Evolutionary conservation across 2,797 vertebrate genomes (phyloP), one percentile per base, ranked within the genome.

Genomic region (Rallus crepitans): DNA sequence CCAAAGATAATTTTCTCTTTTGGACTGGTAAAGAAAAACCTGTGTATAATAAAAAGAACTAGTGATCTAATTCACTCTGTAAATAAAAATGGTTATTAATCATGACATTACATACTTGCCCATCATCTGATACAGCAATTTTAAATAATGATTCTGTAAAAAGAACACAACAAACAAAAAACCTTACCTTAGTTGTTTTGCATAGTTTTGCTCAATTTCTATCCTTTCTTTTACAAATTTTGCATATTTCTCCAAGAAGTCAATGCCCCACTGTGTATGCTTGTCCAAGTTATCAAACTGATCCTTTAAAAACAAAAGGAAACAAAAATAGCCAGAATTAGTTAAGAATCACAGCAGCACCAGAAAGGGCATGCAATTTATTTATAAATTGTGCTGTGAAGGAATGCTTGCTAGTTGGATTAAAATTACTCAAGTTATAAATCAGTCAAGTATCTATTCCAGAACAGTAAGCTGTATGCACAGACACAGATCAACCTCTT

Each of bases 221-320:
- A 99, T 98, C 95, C 99, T 98, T 97, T 99, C 99, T 98, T 99
- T 99, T 66, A 99, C 99, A 97, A 99, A 99, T 97, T 99, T 99
- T 96, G 99, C 98, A 6, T 99, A 99, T 97, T 99, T 99, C 97
- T 99, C 99, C 96, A 99, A 97, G 98, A 99, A 99, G 98, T 99
- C 99, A 91, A 99, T 99, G 77, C 99, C 99, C 99, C 99, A 99
- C 93, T 99, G 99, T 2, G 99, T 99, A 97, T 99, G 99, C 97
- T 99, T 99, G 98, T 99, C 99, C 98, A 99, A 98, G 97, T 99
- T 99, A 83, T 99, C 99, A 95, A 99, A 99, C 97, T 99, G 99
- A 98, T 99, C 99, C 99, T 99, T 79, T 95, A 85, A 98, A 98
- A 97, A 96, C 69, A 93, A 91, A 94, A 59, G 71, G 68, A 88